Base-by-base conservation (phyloP, 2,797 vertebrate species). In the Sarcophilus harrisii region DNA sequence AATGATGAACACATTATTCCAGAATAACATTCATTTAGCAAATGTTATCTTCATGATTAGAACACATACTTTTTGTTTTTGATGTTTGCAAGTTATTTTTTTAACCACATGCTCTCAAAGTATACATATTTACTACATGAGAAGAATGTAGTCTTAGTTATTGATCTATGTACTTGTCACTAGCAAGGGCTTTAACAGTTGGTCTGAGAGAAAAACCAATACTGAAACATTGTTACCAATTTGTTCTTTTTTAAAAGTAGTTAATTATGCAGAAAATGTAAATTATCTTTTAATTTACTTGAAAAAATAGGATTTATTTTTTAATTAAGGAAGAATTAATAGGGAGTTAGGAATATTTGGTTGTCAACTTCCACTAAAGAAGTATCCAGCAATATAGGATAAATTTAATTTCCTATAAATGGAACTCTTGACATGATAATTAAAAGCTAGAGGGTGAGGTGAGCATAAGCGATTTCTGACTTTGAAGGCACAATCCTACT, bases 201-300 rank as follows among this genome's bases (percentile, higher is more conserved):
- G 18, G 24, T 66, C 57, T 27, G 90, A n/a, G 62, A 73, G 1
- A 66, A 24, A 95, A 57, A 92, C 9, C 73, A 13, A 49, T 4
- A 58, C 14, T 58, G 94, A 16, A 97, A 95, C 90, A 94, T 87
- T 45, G 9, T 66, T 95, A 91, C 91, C 94, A 96, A 60, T 30
- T 57, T 30, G 54, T 45, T 62, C 9, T 92, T 24, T 95, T 57
- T 62, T 32, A 87, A 58, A 91, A 38, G 30, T 93, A 55, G 18
- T 16, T 92, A 91, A 32, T 66, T 59, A 96, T 18, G 9, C 59
- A 57, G 95, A 94, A 81, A 96, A 94, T 38, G 16, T 38, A 92
- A 96, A 96, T 28, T 60, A 60, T 87, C 30, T 94, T 3, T 73
- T 38, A 73, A 73, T 16, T 73, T 73, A n/a, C 52, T 62, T 93